Evolutionary conservation across 2,113 vertebrate genomes (phyloP).

Genomic region (Bujurquina vittata): DNA sequence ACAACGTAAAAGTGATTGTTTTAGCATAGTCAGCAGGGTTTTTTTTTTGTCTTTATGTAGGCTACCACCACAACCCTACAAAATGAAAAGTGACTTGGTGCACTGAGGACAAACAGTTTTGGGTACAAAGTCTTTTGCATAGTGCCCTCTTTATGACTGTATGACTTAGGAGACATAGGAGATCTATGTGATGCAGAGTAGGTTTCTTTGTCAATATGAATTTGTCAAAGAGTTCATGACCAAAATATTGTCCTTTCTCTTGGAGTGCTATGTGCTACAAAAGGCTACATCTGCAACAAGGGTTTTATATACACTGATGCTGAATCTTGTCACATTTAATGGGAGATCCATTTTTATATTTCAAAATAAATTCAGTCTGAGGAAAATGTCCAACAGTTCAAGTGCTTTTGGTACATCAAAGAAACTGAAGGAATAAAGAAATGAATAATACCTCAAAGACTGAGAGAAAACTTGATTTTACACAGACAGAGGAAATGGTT

Average conservation of each 20-base stretch:
- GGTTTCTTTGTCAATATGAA: background rate
- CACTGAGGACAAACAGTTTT: background rate
- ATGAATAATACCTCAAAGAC: background rate
- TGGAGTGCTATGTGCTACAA: background rate
- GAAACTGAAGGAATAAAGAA: background rate
- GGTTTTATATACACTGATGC: background rate
- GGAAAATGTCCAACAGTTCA: background rate
- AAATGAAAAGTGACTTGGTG: background rate
- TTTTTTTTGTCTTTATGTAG: background rate
- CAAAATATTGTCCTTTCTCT: background rate
- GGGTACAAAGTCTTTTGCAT: background rate
- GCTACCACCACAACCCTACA: background rate
- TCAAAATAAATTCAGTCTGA: fast-evolving
- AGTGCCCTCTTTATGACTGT: background rate
- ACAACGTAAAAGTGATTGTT: background rate
- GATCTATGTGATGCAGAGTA: too few species aligned
- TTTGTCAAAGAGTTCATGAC: background rate
- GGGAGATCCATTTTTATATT: background rate
- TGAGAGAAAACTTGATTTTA: background rate
- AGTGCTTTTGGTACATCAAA: background rate
- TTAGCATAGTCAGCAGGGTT: background rate
- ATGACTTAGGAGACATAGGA: too few species aligned
- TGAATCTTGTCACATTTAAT: background rate
- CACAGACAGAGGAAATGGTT: constrained; percentile 2
- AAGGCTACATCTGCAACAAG: background rate